A percentile compares a stretch with the other conserved stretches of the same genome.
Conservation (phyloP, 2,888 invertebrate species). For the Protula sp. region DNA sequence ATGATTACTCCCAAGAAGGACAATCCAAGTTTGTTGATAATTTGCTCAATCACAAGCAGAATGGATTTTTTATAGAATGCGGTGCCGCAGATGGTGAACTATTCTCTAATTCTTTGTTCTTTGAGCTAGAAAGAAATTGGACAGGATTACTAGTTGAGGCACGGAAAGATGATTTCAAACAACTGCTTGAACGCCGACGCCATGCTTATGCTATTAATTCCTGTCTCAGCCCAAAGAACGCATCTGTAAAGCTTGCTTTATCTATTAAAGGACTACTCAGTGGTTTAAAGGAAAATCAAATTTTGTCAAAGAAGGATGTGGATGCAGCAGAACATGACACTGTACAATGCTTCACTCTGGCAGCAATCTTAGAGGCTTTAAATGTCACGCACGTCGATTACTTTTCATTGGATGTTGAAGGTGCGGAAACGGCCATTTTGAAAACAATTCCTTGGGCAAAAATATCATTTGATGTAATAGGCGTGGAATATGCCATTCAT, state of each 20-base stretch:
- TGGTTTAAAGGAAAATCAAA: background rate
- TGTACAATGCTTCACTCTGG: background rate
- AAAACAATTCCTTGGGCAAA: background rate
- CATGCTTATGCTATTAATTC: background rate
- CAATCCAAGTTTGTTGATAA: background rate
- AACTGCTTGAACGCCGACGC: background rate
- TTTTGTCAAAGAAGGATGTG: background rate
- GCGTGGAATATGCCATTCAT: background rate
- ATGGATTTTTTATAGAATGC: constrained; percentile 67
- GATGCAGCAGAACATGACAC: background rate
- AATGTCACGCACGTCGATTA: background rate
- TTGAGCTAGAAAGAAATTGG: constrained; percentile 69
- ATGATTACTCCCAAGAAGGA: background rate
- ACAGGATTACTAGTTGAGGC: constrained; percentile 22
- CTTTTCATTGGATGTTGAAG: constrained; percentile 2
- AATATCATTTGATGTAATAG: background rate
- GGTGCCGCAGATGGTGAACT: constrained; percentile 60
- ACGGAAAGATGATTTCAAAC: background rate
- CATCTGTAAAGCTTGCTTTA: background rate
- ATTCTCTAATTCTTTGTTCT: constrained; percentile 64
- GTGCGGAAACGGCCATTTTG: background rate
- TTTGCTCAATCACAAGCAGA: background rate
- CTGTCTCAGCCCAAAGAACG: background rate
- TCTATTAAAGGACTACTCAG: background rate
- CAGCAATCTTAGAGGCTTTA: background rate